Base-by-base conservation (phyloP, 2,797 vertebrate genomes). In the Acanthurus tractus region DNA sequence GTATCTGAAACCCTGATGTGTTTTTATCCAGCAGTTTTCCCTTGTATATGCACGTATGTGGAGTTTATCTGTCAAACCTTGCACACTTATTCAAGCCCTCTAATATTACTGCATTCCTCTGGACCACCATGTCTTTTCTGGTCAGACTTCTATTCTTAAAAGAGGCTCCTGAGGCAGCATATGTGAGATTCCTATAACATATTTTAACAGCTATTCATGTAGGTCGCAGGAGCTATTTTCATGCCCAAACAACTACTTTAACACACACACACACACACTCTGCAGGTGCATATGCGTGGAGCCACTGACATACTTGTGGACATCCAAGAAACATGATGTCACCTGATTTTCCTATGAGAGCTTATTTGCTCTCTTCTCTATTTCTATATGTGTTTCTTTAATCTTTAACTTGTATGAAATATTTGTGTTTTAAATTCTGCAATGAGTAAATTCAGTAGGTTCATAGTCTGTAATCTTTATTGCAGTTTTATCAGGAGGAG, bases 401-500 rank as follows among this genome's bases (percentile, higher is more conserved):
- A 55, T 57, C 3, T 52, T 25, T 34, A 40, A 1, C 36, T 40
- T 46, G 7, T 36, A 9, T 22, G 3, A 46, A 55, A 40, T 20
- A 29, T 34, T 44, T 23, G 34, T 29, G 6, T 8, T 44, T 29
- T 55, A 0, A 23, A n/a, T 62, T n/a, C 15, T 10, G 7, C 9
- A 0, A 29, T 38, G n/a, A n/a, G 18, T 14, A 29, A 3, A 20
- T 34, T 29, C 9, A 46, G 49, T 11, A 48, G 10, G 5, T 70
- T 86, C 42, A 80, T 57, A 14, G 10, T 62, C 20, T 75, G 36
- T 79, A 29, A 76, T 70, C 38, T 83, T 12, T 75, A 1, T 74
- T 59, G 20, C 92, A 96, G 96, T 95, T 91, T 82, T 96, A 96
- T 86, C 94, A 96, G 84, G 95, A 96, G 52, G 94, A 96, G 85